phyloP scores from a whole-genome alignment of 92 coral and sea anemone genomes.

The Bergia sp. region DNA sequence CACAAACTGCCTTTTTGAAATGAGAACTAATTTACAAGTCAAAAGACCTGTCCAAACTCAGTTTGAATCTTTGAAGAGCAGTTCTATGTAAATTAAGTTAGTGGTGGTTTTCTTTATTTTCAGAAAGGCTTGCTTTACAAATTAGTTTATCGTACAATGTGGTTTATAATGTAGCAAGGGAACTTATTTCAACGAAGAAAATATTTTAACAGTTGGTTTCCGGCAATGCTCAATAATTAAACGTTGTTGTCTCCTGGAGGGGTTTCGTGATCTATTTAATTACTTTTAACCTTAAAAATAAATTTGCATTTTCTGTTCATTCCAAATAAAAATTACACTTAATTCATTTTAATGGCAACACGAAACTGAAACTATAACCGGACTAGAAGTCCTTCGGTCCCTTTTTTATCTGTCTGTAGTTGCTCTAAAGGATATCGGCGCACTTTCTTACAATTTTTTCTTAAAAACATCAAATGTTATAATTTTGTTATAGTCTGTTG shows the following conservation, averaged over 20 bases:
- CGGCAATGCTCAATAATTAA: neutral
- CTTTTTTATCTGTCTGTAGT: too few species aligned
- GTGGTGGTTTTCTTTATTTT: neutral
- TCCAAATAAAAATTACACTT: neutral
- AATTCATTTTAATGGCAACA: neutral
- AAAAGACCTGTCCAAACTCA: neutral
- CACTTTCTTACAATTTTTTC: too few species aligned
- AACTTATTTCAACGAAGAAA: neutral
- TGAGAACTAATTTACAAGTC: neutral
- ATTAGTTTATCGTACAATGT: neutral
- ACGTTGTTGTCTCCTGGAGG: neutral
- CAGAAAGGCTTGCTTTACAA: neutral
- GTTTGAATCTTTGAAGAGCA: neutral
- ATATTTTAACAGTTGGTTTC: neutral
- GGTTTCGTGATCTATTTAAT: neutral
- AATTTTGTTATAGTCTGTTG: too few species aligned
- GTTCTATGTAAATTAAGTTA: neutral
- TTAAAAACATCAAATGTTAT: too few species aligned
- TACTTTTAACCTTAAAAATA: too few species aligned
- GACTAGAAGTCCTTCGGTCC: neutral
- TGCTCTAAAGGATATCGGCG: neutral
- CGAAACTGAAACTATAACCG: neutral
- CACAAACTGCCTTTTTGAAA: neutral
- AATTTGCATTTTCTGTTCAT: neutral
- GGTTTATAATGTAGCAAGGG: neutral